Evolutionary conservation across 2,797 vertebrate genomes (phyloP), one percentile per base, ranked within the genome.

Genomic region (Acanthopagrus latus): DNA sequence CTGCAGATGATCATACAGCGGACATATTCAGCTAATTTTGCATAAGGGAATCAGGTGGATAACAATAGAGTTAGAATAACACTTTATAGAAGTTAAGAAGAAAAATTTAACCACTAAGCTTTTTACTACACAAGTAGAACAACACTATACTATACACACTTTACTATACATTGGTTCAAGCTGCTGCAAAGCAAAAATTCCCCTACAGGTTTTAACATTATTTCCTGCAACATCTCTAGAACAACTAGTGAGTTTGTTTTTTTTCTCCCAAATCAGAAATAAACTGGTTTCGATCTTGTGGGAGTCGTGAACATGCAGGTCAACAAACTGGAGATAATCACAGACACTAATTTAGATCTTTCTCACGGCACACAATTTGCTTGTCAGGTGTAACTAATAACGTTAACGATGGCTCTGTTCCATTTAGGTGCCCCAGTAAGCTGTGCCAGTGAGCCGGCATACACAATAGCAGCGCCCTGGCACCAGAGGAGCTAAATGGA

Each of bases 321-420:
- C 67, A 58, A 48, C 67, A 58, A 48, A 77, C 44, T 76, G 75
- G 80, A 83, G 64, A 76, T 66, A 65, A 79, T 77, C 73, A 66
- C 58, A 78, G 73, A 63, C 69, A 51, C 78, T 89, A 76, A 91
- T 87, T 79, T 65, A 89, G 71, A 87, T 82, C 80, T 89, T 87
- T 89, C 74, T 87, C 78, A 78, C 66, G 81, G 88, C 68, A 56
- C 72, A 86, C 51, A 84, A 62, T 86, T 64, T 73, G 68, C 63
- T 83, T 88, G 86, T 87, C 81, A 90, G 87, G 82, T 91, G 81
- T 84, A 86, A 86, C 89, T 85, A 88, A 89, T 86, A 76, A 84
- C 74, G 81, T 88, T 83, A 88, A 76, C 58, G 81, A 82, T 87
- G 86, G 85, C 82, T 80, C 68, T 38, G 56, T 48, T 84, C 83